Conservation (phyloP, 2,113 vertebrate species). For the Bujurquina vittata region DNA sequence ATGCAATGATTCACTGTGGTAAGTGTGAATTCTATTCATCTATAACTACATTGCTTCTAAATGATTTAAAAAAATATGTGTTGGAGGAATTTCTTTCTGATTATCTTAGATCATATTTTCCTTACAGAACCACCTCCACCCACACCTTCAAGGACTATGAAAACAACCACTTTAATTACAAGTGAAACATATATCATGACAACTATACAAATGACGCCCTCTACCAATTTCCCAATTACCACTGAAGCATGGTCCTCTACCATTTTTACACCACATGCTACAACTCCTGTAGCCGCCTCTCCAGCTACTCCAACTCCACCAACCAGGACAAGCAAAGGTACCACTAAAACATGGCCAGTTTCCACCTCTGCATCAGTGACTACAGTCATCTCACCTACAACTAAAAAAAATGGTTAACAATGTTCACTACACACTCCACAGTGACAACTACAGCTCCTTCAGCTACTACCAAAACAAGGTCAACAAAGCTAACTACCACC, state of each 20-base stretch:
- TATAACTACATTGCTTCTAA: neutral
- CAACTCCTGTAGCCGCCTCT: neutral
- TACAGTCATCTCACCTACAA: neutral
- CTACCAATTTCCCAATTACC: neutral
- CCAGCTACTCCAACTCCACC: neutral
- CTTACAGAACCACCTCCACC: neutral
- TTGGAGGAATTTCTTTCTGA: neutral
- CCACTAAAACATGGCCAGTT: neutral
- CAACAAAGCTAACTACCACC: neutral
- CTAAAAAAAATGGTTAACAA: neutral
- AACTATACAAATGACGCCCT: neutral
- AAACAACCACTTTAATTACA: neutral
- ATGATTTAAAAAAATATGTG: neutral
- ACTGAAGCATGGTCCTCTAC: neutral
- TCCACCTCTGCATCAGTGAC: fast-evolving
- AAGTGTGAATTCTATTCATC: fast-evolving
- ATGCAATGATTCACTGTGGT: neutral
- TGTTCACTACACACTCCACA: neutral
- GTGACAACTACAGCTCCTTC: neutral
- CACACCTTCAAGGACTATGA: neutral
- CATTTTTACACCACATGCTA: neutral
- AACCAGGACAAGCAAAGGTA: fast-evolving
- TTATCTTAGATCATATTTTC: neutral
- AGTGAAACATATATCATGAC: neutral
- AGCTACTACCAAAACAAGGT: neutral